Base-by-base conservation (phyloP, 2,113 vertebrate species). In the Neomonachus schauinslandi region DNA sequence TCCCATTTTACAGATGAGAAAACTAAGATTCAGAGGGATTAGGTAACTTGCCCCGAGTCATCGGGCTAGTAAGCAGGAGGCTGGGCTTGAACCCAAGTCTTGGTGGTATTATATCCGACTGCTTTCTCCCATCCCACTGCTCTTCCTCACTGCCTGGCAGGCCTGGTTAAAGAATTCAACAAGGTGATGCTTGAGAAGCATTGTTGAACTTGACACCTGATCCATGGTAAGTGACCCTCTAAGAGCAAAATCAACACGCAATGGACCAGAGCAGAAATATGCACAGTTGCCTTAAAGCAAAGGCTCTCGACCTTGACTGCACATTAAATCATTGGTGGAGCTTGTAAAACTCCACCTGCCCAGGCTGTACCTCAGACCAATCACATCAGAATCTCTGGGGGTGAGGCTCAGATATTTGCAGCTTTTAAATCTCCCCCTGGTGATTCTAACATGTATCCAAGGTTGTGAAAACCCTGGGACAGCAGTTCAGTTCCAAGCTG, bases 161-260 rank as follows among this genome's bases (percentile, higher is more conserved):
- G 12, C 33, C 71, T 80, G 21, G 69, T 61, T 93, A 57, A 86
- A 95, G 53, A 88, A 72, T 84, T 55, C 46, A 77, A 90, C 10
- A 31, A 46, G 12, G 91, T 74, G 24, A 96, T 69, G n/a, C 31
- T 82, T 92, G 65, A 90, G 51, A 86, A 94, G 19, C n/a, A 59
- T 31, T 18, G 26, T 49, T 77, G 74, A 31, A 77, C 24, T 86
- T 92, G 57, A 84, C 51, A 81, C 63, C 57, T 49, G 63, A 42
- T 76, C 83, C 4, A 0, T 49, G 49, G 5, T 67, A 92, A 94
- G 42, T 92, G 92, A 92, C 31, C 88, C 39, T 81, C 51, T 81
- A 77, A 71, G 65, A 87, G 59, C 76, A 96, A 86, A 96, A 42
- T 51, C 51, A 63, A 28, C 63, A 46, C 7, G 85, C 74, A 55